Evolutionary conservation across 2,888 invertebrate species (phyloP), one percentile per base, ranked within the genome.

Genomic region (Agapetus fuscipes): DNA sequence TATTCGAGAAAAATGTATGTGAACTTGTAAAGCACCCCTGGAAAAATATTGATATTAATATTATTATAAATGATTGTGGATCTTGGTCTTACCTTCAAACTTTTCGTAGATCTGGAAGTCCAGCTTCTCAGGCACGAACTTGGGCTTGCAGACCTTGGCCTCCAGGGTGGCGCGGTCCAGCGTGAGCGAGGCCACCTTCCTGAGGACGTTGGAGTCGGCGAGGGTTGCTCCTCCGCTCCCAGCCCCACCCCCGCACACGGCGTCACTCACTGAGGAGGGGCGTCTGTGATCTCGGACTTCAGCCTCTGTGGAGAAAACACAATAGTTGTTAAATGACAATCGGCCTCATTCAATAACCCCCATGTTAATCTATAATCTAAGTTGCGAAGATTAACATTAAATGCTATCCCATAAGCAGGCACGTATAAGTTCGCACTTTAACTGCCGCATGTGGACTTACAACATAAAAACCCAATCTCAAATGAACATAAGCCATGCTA

Each of bases 1-100:
- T n/a, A n/a, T n/a, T n/a, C n/a, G n/a, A n/a, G n/a, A n/a, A n/a
- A n/a, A n/a, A n/a, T n/a, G n/a, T n/a, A n/a, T n/a, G n/a, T n/a
- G n/a, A n/a, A n/a, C n/a, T n/a, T n/a, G n/a, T n/a, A n/a, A n/a
- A n/a, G n/a, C n/a, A n/a, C n/a, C n/a, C n/a, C n/a, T n/a, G n/a
- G n/a, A n/a, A n/a, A n/a, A n/a, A n/a, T n/a, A n/a, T n/a, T n/a
- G n/a, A n/a, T n/a, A n/a, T n/a, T n/a, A n/a, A n/a, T n/a, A n/a
- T n/a, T n/a, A n/a, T n/a, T n/a, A n/a, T n/a, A n/a, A n/a, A n/a
- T n/a, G n/a, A n/a, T n/a, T n/a, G n/a, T n/a, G n/a, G n/a, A n/a
- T n/a, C n/a, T n/a, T n/a, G n/a, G n/a, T n/a, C n/a, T 66, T 66
- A 90, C 91, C 91, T 82, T 93, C 90, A 66, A 93, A 93, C 64